Base-by-base conservation (phyloP, 2,113 vertebrate species). In the Phaethon lepturus region DNA sequence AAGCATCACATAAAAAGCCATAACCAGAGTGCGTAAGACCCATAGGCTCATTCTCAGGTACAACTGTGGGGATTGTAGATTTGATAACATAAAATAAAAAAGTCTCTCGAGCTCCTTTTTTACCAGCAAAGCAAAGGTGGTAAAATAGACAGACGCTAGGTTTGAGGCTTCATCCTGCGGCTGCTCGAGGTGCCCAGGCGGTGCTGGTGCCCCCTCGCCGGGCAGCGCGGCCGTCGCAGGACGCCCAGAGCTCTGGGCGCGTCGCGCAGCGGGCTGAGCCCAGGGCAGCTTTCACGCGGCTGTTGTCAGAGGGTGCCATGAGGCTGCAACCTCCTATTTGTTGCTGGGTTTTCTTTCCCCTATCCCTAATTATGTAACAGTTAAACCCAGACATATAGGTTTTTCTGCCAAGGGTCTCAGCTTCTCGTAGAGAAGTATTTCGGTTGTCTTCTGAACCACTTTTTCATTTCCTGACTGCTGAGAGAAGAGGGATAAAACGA, bases 391-490 rank as follows among this genome's bases (percentile, higher is more conserved):
- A 80, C 74, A 66, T 42, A 10, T 6, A 55, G 67, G 49, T 15
- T 89, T 88, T 77, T 29, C 78, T 94, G 83, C 97, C 71, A 38
- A 69, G 75, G 77, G 68, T 79, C 68, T 81, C 78, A n/a, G 66
- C 50, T 95, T 63, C 92, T 95, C 42, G 3, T 45, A 75, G 62
- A 69, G 79, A 83, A 88, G 56, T 97, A 83, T 81, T 93, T 97
- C 25, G 7, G 33, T 85, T 86, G 29, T 97, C 94, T 98, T 93
- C 90, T 90, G 90, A 96, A 83, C 87, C n/a, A 31, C 95, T 96
- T 96, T 97, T 98, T 98, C 92, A 97, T 98, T 98, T 98, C 97
- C 97, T 98, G 97, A 35, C 73, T 78, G 66, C 91, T 96, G 90
- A 75, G 93, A 97, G 92, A 96, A 96, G 93, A 26, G 59, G 91